Conservation (phyloP, 2,113 vertebrate genomes). For the Clinocottus analis region DNA sequence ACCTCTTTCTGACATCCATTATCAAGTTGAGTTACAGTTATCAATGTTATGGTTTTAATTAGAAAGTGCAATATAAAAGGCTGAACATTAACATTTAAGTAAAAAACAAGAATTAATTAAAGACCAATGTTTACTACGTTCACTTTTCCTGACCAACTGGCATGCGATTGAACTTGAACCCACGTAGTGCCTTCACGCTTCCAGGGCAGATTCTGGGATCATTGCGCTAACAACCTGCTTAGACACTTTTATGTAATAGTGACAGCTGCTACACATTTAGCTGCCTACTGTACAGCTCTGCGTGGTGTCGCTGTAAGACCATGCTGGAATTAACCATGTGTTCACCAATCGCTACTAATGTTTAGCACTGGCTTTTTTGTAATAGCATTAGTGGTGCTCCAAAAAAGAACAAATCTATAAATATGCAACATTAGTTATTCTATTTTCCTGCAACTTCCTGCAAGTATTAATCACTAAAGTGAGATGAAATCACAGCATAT, state of each 20-base stretch:
- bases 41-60: background rate
- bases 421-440: background rate
- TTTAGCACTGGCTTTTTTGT: slow-evolving; percentile 30
- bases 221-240: slow-evolving; percentile 36
- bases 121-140: background rate
- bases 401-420: background rate
- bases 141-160: slow-evolving; percentile 2
- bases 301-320: slow-evolving; percentile 28
- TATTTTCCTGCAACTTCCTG: background rate
- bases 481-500: slow-evolving; percentile 26
- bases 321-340: slow-evolving; percentile 56
- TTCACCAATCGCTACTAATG: slow-evolving; percentile 33
- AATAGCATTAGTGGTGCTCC: slow-evolving; percentile 32
- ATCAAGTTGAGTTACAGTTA: background rate
- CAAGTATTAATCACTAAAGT: background rate
- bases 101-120: background rate
- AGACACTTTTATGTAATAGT: slow-evolving; percentile 66
- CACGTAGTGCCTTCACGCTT: slow-evolving; percentile 1
- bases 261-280: slow-evolving; percentile 60
- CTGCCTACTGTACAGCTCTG: slow-evolving; percentile 33
- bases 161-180: slow-evolving; percentile 15
- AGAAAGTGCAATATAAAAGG: background rate
- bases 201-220: slow-evolving; percentile 62
- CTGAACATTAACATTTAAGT: background rate
- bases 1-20: background rate